Conservation (phyloP, 2,113 vertebrate species). For the Ovis aries region ARS-UI_Ramb_v3.0 NC_056072.1:60078001-60078500, state of each 20-base stretch:
- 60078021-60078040: background rate
- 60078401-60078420: background rate
- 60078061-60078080: fast-evolving
- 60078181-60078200: background rate
- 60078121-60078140: background rate
- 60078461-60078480: background rate
- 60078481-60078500: background rate
- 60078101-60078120: background rate
- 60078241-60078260: background rate
- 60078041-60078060: background rate
- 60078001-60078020: background rate
- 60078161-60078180: background rate
- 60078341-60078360: background rate
- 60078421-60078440: background rate
- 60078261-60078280: background rate
- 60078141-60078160: background rate
- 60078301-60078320: fast-evolving
- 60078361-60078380: background rate
- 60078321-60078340: background rate
- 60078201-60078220: background rate
- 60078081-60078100: background rate
- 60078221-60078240: background rate
- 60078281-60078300: background rate
- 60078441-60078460: background rate
- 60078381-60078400: background rate